A percentile compares a stretch with the other conserved stretches of the same genome.
phyloP scores from a whole-genome alignment of 37 sponge, comb jelly and placozoan species.

The Agelas oroides region DNA sequence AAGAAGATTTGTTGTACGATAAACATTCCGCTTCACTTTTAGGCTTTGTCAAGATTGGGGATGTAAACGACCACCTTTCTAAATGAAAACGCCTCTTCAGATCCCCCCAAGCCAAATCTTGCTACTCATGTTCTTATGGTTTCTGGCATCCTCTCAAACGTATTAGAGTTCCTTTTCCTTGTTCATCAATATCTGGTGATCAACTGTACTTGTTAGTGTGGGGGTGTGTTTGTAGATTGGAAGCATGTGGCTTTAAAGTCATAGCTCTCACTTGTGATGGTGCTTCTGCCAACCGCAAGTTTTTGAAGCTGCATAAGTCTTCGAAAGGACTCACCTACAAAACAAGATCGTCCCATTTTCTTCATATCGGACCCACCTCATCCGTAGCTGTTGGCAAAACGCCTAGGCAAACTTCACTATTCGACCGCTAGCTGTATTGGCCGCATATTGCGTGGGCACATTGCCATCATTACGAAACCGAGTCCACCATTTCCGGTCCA shows the following conservation, averaged over 20 bases:
- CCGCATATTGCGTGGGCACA: no score
- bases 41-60: constrained; percentile 26
- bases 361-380: constrained; percentile 28
- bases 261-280: constrained; percentile 41
- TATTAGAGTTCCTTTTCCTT: constrained; percentile 21
- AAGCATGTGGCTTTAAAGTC: constrained; percentile 30
- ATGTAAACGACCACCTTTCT: constrained; percentile 32
- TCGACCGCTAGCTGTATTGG: background rate
- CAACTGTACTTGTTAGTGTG: constrained; percentile 28
- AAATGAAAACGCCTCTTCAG: background rate
- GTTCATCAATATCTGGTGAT: constrained; percentile 33
- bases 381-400: constrained; percentile 36
- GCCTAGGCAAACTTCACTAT: no score
- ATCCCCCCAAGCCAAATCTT: constrained; percentile 7
- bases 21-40: constrained; percentile 27
- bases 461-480: no score
- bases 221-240: constrained; percentile 19
- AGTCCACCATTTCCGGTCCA: no score
- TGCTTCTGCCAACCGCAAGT: constrained; percentile 38
- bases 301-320: constrained; percentile 9
- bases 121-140: constrained; percentile 44
- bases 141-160: background rate
- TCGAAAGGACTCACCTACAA: background rate
- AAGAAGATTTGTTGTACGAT: constrained; percentile 44
- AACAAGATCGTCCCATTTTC: constrained; percentile 10